These are phyloP conservation scores for Heterodera filipjevi DNA, from an alignment of 2,888 invertebrate species.

Conservation along the genomic window DNA sequence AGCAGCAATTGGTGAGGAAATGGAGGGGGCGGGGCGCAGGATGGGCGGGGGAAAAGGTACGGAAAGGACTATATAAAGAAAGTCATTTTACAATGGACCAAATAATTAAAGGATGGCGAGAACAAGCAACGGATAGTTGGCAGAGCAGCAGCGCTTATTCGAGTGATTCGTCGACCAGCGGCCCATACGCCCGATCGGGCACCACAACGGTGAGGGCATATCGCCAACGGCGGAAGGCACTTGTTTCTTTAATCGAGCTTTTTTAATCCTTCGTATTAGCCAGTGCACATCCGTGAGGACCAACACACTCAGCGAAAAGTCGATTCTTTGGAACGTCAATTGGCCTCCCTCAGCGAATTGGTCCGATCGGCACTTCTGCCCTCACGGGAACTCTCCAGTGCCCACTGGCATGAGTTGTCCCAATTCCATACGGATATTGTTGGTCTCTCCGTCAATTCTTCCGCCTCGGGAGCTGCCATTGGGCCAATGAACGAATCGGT, in stretches of 20 bases:
- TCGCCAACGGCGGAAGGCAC: not conserved
- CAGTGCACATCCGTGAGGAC: not conserved
- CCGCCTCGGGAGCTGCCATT: constrained; percentile 34
- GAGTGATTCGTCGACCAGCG: constrained; percentile 30
- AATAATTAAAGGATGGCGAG: constrained; percentile 21
- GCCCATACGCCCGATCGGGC: constrained; percentile 24
- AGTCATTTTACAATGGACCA: not conserved
- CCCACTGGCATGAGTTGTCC: constrained; percentile 56
- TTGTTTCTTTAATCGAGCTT: not conserved
- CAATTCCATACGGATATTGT: constrained; percentile 55
- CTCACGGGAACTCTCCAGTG: constrained; percentile 34
- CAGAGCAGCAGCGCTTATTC: constrained; percentile 49
- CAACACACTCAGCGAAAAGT: constrained; percentile 16
- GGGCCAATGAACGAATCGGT: constrained; percentile 10
- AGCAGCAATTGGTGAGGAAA: constrained; percentile 16
- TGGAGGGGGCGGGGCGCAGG: too few relatives aligned
- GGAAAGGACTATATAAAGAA: too few relatives aligned
- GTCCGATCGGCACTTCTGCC: constrained; percentile 56
- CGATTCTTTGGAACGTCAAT: constrained; percentile 58
- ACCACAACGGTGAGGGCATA: constrained; percentile 14
- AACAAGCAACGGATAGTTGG: constrained; percentile 38
- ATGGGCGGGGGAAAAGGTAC: too few relatives aligned
- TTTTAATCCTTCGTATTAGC: not conserved
- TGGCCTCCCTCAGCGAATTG: constrained; percentile 50
- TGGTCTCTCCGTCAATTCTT: not conserved